Percentiles rank a stretch among this genome's conserved stretches.
Conservation (phyloP, 2,797 vertebrate genomes). For the Enteromius fasciolatus region DNA sequence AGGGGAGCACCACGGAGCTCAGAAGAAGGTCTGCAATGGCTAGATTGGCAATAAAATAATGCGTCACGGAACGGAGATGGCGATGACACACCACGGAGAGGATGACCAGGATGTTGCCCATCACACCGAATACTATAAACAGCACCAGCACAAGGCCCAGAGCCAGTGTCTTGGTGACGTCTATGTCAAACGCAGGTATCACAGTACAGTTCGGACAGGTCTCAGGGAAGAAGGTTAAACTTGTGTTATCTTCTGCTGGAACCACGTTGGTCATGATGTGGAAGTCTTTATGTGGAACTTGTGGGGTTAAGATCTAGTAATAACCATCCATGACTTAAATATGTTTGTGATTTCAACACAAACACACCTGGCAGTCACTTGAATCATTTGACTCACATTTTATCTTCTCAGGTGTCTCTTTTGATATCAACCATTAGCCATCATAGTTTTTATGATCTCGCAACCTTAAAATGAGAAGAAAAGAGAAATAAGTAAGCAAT, state of each 20-base stretch:
- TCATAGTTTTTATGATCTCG: not conserved
- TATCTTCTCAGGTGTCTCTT: not conserved
- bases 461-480: not conserved
- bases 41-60: conserved; percentile 82
- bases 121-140: conserved; percentile 77
- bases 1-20: conserved; percentile 77
- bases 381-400: not conserved
- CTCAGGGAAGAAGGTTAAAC: conserved; percentile 48
- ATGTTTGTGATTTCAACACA: not conserved
- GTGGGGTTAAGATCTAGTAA: not conserved
- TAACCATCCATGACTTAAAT: conserved; percentile 4
- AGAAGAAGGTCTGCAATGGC: conserved; percentile 80
- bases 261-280: conserved; percentile 59
- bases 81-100: conserved; percentile 77
- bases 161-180: conserved; percentile 69
- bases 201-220: conserved; percentile 74
- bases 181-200: conserved; percentile 58
- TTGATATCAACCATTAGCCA: not conserved
- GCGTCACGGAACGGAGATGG: conserved; percentile 78
- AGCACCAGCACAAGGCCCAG: conserved; percentile 72
- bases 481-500: not conserved
- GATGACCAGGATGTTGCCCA: conserved; percentile 82
- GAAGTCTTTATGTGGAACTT: not conserved
- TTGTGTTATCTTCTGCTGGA: conserved; percentile 66
- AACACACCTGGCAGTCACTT: not conserved